Percentiles rank a stretch among this genome's conserved stretches.
Evolutionary conservation across 2,113 vertebrate species (phyloP).

Genomic region (Grallaria varia): DNA sequence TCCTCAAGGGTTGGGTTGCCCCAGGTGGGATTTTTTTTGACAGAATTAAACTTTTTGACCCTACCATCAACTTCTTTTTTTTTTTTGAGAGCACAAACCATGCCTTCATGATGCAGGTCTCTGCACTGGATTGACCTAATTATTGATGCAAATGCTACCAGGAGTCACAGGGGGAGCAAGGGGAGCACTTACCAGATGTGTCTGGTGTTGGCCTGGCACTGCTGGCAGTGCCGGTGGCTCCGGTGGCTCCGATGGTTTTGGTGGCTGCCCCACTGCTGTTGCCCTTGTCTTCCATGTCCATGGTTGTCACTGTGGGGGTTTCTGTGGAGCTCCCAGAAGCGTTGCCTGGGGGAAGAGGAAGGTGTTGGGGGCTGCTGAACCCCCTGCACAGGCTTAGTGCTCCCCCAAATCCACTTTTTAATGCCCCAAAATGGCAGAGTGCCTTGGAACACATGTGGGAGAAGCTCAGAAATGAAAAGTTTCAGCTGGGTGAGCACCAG

Average conservation of each 20-base stretch:
- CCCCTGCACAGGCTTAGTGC: background rate
- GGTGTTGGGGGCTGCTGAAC: background rate
- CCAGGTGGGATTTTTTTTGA: background rate
- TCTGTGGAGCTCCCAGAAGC: accelerated
- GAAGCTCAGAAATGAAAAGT: background rate
- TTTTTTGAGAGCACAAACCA: background rate
- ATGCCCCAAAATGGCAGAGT: background rate
- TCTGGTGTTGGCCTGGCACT: accelerated
- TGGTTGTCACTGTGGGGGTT: accelerated
- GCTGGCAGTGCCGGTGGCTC: accelerated
- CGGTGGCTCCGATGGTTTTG: accelerated
- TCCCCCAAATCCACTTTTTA: background rate
- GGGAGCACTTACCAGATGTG: background rate
- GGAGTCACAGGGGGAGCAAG: accelerated
- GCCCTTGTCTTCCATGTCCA: accelerated
- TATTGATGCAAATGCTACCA: accelerated
- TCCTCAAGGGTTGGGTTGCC: background rate
- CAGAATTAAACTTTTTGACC: background rate
- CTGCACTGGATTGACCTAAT: background rate
- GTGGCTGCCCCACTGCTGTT: accelerated
- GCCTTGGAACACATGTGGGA: background rate
- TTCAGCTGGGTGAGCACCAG: background rate
- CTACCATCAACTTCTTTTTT: too few relatives aligned
- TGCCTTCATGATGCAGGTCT: accelerated
- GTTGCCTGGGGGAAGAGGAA: background rate